phyloP scores from a whole-genome alignment of 2,888 invertebrate genomes.

The Archaeoteleia sp. region DNA sequence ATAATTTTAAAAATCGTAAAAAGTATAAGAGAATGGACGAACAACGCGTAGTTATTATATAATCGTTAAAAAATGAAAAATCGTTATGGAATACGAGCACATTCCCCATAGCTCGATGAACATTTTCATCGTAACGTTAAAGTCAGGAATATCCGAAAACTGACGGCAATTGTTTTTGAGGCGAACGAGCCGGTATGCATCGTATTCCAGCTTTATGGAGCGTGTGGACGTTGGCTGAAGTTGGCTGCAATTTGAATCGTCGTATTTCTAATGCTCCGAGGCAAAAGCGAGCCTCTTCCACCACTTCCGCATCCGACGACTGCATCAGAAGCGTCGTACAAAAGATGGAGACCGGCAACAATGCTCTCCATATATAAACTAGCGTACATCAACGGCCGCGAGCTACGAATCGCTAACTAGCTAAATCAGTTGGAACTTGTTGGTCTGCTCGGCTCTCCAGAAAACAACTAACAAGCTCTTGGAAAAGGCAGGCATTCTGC shows the following conservation, averaged over 20 bases:
- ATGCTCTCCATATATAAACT: slow-evolving; percentile 57
- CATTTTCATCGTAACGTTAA: not conserved
- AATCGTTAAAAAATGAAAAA: too few species aligned
- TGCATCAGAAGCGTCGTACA: slow-evolving; percentile 5
- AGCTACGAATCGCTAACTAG: slow-evolving; percentile 57
- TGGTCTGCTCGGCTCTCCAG: slow-evolving; percentile 6
- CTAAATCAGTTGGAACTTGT: slow-evolving; percentile 38
- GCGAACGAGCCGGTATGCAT: slow-evolving; percentile 21
- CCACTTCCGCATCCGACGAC: slow-evolving; percentile 9
- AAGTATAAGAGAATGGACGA: too few species aligned
- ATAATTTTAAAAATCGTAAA: not conserved
- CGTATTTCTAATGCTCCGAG: slow-evolving; percentile 61
- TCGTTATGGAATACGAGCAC: too few species aligned
- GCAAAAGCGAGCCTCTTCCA: slow-evolving; percentile 56
- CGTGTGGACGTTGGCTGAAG: slow-evolving; percentile 34
- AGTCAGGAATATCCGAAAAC: not conserved
- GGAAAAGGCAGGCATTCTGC: slow-evolving; percentile 1
- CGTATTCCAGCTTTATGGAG: slow-evolving; percentile 42
- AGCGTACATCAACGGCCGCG: slow-evolving; percentile 19
- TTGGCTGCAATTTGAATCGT: slow-evolving; percentile 59
- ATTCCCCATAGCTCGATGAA: too few species aligned
- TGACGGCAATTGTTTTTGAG: slow-evolving; percentile 20
- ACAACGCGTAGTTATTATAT: too few species aligned
- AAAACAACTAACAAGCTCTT: slow-evolving; percentile 34
- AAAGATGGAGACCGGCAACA: slow-evolving; percentile 55